Evolutionary conservation across 2,888 invertebrate species (phyloP).

Genomic region (Philhelius pedissequus): DNA sequence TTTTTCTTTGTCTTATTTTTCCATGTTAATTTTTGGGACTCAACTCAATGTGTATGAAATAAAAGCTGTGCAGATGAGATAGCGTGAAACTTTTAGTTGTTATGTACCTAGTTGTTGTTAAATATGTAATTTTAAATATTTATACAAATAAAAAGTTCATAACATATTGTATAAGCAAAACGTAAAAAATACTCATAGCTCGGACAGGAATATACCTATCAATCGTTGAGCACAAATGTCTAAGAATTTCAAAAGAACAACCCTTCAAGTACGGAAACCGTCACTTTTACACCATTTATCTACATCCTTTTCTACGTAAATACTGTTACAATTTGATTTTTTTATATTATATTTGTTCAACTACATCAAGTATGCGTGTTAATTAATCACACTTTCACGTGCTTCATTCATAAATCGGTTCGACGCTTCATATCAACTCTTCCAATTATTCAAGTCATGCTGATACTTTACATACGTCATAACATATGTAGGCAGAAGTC

Average conservation of each 20-base stretch:
- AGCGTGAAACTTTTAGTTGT: too few species aligned
- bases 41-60: too few species aligned
- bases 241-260: conserved; percentile 16
- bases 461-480: background rate
- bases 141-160: too few species aligned
- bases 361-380: conserved; percentile 49
- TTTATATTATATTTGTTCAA: conserved; percentile 12
- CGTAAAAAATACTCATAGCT: background rate
- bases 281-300: conserved; percentile 23
- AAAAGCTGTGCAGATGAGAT: too few species aligned
- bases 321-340: background rate
- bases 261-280: conserved; percentile 28
- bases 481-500: background rate
- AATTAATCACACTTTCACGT: conserved; percentile 50
- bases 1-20: too few species aligned
- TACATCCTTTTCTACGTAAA: background rate
- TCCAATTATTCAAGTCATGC: conserved; percentile 1
- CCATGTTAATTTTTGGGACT: too few species aligned
- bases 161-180: too few species aligned
- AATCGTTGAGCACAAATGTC: background rate
- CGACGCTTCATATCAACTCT: conserved; percentile 39
- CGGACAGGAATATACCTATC: too few species aligned
- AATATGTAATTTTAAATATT: too few species aligned
- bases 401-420: conserved; percentile 31
- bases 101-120: too few species aligned